Conservation (phyloP, 2,113 vertebrate species). For the Scatophagus argus region DNA sequence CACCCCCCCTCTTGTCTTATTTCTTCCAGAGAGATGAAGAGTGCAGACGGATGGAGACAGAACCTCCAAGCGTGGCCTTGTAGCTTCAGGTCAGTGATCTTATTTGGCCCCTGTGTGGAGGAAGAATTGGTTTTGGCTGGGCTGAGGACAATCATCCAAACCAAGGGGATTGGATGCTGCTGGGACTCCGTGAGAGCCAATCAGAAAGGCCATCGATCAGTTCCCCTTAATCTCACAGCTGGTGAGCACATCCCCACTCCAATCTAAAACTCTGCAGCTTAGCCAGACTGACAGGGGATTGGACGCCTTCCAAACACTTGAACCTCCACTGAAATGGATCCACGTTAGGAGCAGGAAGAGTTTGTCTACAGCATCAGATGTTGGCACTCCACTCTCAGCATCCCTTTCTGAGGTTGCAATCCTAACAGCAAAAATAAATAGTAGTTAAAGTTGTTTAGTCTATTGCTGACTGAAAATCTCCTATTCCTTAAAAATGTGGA, state of each 20-base stretch:
- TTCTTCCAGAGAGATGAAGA: conserved; percentile 23
- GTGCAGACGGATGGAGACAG: conserved; percentile 49
- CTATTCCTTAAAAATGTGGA: neutral
- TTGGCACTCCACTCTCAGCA: conserved; percentile 16
- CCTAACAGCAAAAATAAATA: conserved; percentile 5
- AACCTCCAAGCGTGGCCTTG: conserved; percentile 59
- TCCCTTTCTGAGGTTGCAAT: neutral
- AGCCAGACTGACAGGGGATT: conserved; percentile 63
- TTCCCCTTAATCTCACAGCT: conserved; percentile 80
- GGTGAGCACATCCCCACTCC: conserved; percentile 76
- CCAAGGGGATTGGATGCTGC: conserved; percentile 73
- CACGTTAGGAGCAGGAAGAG: conserved; percentile 20
- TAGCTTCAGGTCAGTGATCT: conserved; percentile 77
- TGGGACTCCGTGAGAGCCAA: conserved; percentile 69
- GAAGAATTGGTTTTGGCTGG: conserved; percentile 77
- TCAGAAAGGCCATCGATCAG: conserved; percentile 80
- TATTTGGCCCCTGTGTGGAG: conserved; percentile 71
- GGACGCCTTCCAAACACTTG: conserved; percentile 55
- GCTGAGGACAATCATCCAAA: conserved; percentile 61
- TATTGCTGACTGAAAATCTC: neutral
- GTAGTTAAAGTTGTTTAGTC: conserved; percentile 1
- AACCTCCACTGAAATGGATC: conserved; percentile 45
- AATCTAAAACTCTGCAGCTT: conserved; percentile 75
- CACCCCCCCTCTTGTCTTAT: neutral
- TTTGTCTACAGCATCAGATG: conserved; percentile 21